Percentiles rank a stretch among this genome's conserved stretches.
Evolutionary conservation across 1,140 invertebrate species (phyloP).

Genomic region (Drosophila ercepeae): DNA sequence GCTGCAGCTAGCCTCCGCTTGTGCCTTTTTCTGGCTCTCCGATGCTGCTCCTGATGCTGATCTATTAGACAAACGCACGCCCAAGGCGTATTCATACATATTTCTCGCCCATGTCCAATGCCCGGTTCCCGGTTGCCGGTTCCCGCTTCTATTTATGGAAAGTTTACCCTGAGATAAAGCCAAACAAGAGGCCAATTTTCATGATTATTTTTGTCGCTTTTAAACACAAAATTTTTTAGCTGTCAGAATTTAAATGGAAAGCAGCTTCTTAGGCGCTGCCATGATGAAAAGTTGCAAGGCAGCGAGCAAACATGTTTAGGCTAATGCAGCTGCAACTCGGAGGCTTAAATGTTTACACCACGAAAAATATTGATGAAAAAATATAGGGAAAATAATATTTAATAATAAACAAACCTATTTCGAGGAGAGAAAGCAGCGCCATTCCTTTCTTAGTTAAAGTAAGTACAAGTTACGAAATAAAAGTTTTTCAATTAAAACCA

Average conservation of each 20-base stretch:
- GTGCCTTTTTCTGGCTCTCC: conserved; percentile 8
- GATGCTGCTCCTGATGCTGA: conserved; percentile 66
- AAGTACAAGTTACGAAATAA: too few species aligned
- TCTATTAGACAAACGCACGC: conserved; percentile 79
- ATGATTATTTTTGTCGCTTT: conserved; percentile 78
- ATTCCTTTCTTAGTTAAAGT: too few species aligned
- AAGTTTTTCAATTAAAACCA: background rate
- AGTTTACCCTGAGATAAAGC: conserved; percentile 73
- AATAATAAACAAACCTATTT: too few species aligned
- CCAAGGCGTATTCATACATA: conserved; percentile 53
- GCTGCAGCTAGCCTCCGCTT: conserved; percentile 47
- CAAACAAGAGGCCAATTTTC: conserved; percentile 64
- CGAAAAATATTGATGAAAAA: background rate
- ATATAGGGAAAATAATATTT: too few species aligned
- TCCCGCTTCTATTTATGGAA: conserved; percentile 67
- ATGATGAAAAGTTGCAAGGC: conserved; percentile 59
- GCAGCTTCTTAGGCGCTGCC: conserved; percentile 57
- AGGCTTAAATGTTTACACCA: conserved; percentile 1
- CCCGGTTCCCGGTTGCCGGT: background rate
- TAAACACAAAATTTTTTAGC: conserved; percentile 64
- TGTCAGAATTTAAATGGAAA: conserved; percentile 80
- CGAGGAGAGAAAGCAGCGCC: too few species aligned
- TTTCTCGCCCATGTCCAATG: conserved; percentile 25
- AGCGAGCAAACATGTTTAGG: conserved; percentile 70
- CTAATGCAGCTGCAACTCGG: conserved; percentile 61